Evolutionary conservation across 35 echinoderm and acorn worm species (phyloP).

Genomic region (Antedon bifida): DNA sequence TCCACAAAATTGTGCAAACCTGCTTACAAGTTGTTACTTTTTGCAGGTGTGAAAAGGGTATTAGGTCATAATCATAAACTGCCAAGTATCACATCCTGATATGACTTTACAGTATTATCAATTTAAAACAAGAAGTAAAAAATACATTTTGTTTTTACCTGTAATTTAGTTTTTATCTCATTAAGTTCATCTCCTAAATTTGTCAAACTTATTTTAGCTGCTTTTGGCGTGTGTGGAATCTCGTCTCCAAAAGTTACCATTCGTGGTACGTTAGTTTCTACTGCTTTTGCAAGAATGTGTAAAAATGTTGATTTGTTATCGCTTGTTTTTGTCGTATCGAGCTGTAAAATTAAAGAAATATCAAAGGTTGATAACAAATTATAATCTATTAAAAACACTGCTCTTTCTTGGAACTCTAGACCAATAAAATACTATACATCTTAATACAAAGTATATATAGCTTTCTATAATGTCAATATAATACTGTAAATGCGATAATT

Average conservation of each 20-base stretch:
- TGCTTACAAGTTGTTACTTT: no score
- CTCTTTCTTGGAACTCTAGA: no score
- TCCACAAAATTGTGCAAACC: no score
- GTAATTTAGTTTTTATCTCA: conserved; percentile 33
- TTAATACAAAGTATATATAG: no score
- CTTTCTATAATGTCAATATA: no score
- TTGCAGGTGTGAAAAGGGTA: no score
- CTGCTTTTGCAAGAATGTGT: conserved; percentile 88
- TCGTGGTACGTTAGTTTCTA: conserved; percentile 67
- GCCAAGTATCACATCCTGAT: neutral
- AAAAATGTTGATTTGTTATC: conserved; percentile 98
- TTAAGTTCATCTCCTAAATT: conserved; percentile 39
- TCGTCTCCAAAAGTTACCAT: conserved; percentile 76
- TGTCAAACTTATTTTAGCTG: conserved; percentile 62
- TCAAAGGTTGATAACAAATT: neutral
- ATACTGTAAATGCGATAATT: no score
- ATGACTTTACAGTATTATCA: neutral
- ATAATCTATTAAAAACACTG: no score
- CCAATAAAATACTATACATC: no score
- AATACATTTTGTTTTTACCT: conserved; percentile 17
- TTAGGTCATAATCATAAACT: no score
- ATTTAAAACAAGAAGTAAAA: neutral
- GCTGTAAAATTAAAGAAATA: conserved; percentile 11
- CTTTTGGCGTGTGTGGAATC: conserved; percentile 54
- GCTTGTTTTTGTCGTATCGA: conserved; percentile 93